These are phyloP conservation scores for Scotopteryx bipunctaria DNA, from an alignment of 2,888 invertebrate genomes.

Conservation along the genomic window DNA sequence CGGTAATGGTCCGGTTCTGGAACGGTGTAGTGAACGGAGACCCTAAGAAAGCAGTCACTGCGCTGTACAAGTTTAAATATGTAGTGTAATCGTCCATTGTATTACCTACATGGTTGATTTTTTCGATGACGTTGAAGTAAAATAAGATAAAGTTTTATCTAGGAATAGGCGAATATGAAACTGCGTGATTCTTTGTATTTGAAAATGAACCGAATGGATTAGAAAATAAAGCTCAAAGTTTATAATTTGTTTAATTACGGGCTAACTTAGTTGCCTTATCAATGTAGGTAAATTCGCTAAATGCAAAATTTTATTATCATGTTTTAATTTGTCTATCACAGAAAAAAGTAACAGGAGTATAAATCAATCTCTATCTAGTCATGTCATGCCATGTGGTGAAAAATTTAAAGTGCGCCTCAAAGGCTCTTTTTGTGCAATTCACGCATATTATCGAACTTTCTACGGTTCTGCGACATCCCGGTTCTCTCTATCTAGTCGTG, in stretches of 20 bases:
- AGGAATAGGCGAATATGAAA: conserved; percentile 18
- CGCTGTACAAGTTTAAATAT: background rate
- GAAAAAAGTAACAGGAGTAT: no score
- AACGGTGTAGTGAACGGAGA: no score
- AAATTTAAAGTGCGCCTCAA: no score
- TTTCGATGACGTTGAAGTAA: conserved; percentile 9
- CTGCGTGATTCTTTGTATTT: background rate
- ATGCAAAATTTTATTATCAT: background rate
- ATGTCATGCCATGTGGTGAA: no score
- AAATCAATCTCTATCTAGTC: no score
- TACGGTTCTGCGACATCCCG: no score
- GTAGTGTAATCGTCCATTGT: conserved; percentile 4
- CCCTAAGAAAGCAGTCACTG: no score
- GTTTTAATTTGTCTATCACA: no score
- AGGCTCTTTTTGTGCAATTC: no score
- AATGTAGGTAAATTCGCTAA: background rate
- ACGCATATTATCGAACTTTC: no score
- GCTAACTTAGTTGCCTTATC: background rate
- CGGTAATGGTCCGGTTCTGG: no score
- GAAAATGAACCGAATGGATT: background rate
- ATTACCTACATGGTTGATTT: conserved; percentile 22
- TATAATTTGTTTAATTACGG: background rate
- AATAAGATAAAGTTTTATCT: conserved; percentile 18
- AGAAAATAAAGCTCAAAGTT: background rate
- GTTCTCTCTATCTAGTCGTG: no score